Conservation (phyloP, 37 sponge, comb jelly and placozoan species). For the Axinella damicornis region DNA sequence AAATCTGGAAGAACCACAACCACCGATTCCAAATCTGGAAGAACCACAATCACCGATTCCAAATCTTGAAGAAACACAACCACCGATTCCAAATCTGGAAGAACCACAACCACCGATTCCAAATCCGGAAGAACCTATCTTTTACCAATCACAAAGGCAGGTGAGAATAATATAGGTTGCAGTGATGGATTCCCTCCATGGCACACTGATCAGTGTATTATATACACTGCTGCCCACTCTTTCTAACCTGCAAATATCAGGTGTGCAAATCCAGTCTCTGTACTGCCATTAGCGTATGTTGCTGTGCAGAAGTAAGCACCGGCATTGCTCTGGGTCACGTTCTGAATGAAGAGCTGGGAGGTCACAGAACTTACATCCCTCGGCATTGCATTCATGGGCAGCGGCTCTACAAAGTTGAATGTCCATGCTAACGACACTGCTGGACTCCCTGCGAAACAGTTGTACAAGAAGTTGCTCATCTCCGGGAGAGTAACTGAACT, state of each 20-base stretch:
- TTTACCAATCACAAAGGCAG: no score
- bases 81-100: no score
- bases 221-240: no score
- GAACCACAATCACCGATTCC: no score
- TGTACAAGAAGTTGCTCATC: neutral
- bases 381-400: neutral
- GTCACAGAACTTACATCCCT: neutral
- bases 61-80: no score
- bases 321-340: neutral
- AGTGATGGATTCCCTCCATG: no score
- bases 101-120: no score
- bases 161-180: no score
- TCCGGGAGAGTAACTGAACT: neutral
- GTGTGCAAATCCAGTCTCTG: slow-evolving; percentile 2
- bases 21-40: no score
- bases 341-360: slow-evolving; percentile 6
- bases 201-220: no score
- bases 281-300: slow-evolving; percentile 35
- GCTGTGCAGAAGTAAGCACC: slow-evolving; percentile 47
- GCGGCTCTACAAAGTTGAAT: neutral
- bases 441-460: neutral
- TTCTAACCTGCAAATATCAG: slow-evolving; percentile 1
- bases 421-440: neutral
- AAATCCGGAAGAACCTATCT: no score
- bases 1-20: no score